phyloP scores from a whole-genome alignment of 2,888 invertebrate genomes.

The Cryptocheilus praepositus region DNA sequence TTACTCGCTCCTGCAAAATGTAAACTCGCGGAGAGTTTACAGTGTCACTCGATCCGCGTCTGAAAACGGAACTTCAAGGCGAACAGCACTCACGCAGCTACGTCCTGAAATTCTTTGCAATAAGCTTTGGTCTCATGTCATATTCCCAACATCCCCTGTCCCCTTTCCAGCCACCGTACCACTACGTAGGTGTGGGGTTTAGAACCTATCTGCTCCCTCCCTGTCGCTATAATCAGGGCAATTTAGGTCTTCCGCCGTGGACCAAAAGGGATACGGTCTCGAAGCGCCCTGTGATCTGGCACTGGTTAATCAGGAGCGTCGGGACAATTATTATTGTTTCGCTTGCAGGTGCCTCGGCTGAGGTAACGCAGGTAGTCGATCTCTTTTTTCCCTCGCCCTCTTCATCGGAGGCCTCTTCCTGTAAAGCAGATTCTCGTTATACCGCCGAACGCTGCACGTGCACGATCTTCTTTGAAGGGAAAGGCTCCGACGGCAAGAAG shows the following conservation, averaged over 20 bases:
- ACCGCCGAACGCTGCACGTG: slow-evolving; percentile 19
- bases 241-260: slow-evolving; percentile 52
- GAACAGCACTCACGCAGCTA: too few relatives aligned
- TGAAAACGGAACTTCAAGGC: too few relatives aligned
- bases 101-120: too few relatives aligned
- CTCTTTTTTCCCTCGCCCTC: background rate
- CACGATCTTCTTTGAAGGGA: slow-evolving; percentile 8
- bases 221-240: slow-evolving; percentile 60
- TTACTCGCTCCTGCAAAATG: too few relatives aligned
- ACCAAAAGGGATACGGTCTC: slow-evolving; percentile 40
- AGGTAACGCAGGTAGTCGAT: slow-evolving; percentile 17
- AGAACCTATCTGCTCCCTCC: too few relatives aligned
- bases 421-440: slow-evolving; percentile 55
- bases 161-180: too few relatives aligned
- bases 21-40: too few relatives aligned
- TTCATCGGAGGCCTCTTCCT: slow-evolving; percentile 9
- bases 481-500: too few relatives aligned
- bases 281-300: slow-evolving; percentile 62
- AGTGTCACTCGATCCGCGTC: too few relatives aligned
- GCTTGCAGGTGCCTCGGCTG: slow-evolving; percentile 27
- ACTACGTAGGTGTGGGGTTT: too few relatives aligned
- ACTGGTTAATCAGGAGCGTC: slow-evolving; percentile 54
- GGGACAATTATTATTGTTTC: slow-evolving; percentile 51
- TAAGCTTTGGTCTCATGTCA: too few relatives aligned
- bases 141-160: too few relatives aligned